These are phyloP conservation scores for Dendrolimus houi DNA, from an alignment of 2,888 invertebrate species.

Conservation along the genomic window DNA sequence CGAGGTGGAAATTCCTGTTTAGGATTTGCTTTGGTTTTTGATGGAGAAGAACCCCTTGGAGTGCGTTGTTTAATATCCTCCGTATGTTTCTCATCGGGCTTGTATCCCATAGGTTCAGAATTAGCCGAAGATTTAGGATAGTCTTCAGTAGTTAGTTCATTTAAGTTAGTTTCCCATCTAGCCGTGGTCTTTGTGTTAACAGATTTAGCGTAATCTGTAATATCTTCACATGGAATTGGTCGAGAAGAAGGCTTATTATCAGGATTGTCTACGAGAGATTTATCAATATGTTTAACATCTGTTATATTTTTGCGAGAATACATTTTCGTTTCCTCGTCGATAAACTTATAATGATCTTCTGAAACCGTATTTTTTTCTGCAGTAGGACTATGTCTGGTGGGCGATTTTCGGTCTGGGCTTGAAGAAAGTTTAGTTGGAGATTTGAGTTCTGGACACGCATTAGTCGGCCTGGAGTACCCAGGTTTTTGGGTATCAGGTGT, in stretches of 20 bases:
- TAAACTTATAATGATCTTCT: slow-evolving; percentile 52
- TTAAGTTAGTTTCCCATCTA: too few relatives aligned
- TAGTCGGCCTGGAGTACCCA: slow-evolving; percentile 45
- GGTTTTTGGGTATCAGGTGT: slow-evolving; percentile 16
- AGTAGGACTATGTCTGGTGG: slow-evolving; percentile 18
- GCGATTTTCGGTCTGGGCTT: slow-evolving; percentile 30
- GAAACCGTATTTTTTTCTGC: slow-evolving; percentile 25
- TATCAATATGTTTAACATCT: slow-evolving; percentile 9
- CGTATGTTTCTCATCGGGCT: slow-evolving; percentile 15
- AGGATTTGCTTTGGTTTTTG: neutral
- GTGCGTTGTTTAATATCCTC: slow-evolving; percentile 8
- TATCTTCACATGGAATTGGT: slow-evolving; percentile 24
- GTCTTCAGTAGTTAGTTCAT: neutral
- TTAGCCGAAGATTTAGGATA: slow-evolving; percentile 4
- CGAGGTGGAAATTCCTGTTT: slow-evolving; percentile 5
- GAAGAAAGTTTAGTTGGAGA: slow-evolving; percentile 12
- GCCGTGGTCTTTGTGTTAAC: slow-evolving; percentile 1
- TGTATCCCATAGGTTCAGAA: slow-evolving; percentile 11
- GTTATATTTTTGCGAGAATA: slow-evolving; percentile 28
- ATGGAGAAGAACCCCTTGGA: slow-evolving; percentile 4
- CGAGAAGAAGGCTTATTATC: slow-evolving; percentile 20
- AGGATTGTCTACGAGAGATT: slow-evolving; percentile 15
- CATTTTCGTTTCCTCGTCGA: slow-evolving; percentile 62
- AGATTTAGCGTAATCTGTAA: slow-evolving; percentile 12
- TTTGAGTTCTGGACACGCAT: slow-evolving; percentile 22